Evolutionary conservation across 2,113 vertebrate genomes (phyloP), one percentile per base, ranked within the genome.

Genomic region (Stigmatopora nigra): DNA sequence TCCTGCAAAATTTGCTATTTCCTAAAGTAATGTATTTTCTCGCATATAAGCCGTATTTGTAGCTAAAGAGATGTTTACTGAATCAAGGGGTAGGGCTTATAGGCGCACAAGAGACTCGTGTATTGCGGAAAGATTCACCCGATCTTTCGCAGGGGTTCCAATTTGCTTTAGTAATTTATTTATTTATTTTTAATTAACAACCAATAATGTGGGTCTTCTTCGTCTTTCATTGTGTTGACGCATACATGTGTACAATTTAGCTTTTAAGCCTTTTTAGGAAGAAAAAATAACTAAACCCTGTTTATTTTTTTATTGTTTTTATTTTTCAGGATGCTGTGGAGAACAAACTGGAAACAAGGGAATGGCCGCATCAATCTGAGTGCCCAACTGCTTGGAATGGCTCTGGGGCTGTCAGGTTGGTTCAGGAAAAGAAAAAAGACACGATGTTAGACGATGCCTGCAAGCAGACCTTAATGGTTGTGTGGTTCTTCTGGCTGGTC

Each of bases 311-410:
- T n/a, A n/a, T n/a, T n/a, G n/a, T n/a, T n/a, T n/a, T n/a, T n/a
- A n/a, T n/a, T n/a, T n/a, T n/a, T 36, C 69, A 89, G 88, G 88
- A 99, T 86, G 92, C 92, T 19, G 91, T 97, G 73, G 95, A 97
- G 77, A 97, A 96, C 84, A 98, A 96, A 81, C 84, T 99, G 71
- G 94, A 98, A 76, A 86, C 91, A 46, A 93, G 73, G 82, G 93
- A 96, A 3, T 99, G 96, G 96, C 95, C 95, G 0, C 94, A 93
- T 57, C 91, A 89, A 88, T 99, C 95, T 0, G 92, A 91, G 64
- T 93, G 90, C 75, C 93, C 95, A 47, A 91, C 94, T 52, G 90
- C 93, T 1, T 98, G 94, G 95, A 98, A 98, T 41, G 96, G 94
- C 25, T 95, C 97, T 2, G 94, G 95, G 61, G 93, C 91, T 63